Evolutionary conservation across 2,797 vertebrate species (phyloP).

Genomic region (Chelonia mydas): DNA sequence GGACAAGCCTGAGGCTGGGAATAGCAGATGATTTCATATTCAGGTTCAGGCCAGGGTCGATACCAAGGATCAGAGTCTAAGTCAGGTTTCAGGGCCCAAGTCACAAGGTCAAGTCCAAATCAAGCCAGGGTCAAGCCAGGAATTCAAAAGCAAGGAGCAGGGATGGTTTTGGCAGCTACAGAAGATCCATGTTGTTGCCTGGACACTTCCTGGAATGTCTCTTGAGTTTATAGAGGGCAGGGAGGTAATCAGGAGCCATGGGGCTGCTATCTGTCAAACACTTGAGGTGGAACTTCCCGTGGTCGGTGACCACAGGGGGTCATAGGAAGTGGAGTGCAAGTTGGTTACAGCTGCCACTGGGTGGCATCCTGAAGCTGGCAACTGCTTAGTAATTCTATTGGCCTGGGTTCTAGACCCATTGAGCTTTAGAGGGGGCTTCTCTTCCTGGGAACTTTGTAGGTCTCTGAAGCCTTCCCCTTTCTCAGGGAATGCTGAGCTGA

Average conservation of each 20-base stretch:
- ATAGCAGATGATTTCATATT: background rate
- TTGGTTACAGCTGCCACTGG: background rate
- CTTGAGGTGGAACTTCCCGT: background rate
- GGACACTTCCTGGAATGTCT: background rate
- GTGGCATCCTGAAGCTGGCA: too few species aligned
- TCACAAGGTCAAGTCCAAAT: background rate
- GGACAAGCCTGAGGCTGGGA: background rate
- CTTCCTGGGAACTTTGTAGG: background rate
- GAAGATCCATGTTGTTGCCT: background rate
- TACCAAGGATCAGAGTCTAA: background rate
- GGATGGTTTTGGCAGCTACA: background rate
- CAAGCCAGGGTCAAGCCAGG: background rate
- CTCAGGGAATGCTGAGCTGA: background rate
- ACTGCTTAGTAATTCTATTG: background rate
- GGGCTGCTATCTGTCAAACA: background rate
- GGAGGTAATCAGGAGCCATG: background rate
- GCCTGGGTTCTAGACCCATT: background rate
- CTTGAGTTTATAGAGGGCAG: background rate
- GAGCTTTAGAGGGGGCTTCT: background rate
- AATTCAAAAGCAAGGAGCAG: background rate
- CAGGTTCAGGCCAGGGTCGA: background rate
- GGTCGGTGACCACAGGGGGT: background rate
- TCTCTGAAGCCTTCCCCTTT: background rate
- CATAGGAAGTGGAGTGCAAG: background rate
- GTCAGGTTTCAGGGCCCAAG: background rate